A percentile compares a stretch with the other conserved stretches of the same genome.
Conservation (phyloP, 1,140 invertebrate genomes). For the Bombus consobrinus region DNA sequence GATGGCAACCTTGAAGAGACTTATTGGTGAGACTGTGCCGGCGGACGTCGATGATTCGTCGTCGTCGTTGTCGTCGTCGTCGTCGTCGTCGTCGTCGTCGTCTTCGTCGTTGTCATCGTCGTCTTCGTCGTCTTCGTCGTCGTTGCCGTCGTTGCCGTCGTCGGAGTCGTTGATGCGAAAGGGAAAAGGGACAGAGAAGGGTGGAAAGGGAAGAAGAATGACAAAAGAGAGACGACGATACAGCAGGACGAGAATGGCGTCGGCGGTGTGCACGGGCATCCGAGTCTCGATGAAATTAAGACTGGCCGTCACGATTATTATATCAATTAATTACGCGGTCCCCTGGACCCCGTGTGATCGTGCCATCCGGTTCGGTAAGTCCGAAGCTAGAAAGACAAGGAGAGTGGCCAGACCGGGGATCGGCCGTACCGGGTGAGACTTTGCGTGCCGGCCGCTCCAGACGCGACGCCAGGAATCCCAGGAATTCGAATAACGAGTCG, state of each 20-base stretch:
- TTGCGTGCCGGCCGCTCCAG: constrained; percentile 42
- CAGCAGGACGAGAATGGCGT: background rate
- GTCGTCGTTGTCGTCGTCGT: background rate
- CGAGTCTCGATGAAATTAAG: constrained; percentile 71
- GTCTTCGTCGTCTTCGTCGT: too few species aligned
- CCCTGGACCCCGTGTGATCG: constrained; percentile 60
- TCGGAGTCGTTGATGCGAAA: background rate
- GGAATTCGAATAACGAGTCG: constrained; percentile 67
- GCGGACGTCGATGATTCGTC: constrained; percentile 45
- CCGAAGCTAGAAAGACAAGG: constrained; percentile 48
- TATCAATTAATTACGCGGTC: constrained; percentile 77
- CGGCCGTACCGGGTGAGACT: constrained; percentile 18
- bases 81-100: constrained; percentile 8
- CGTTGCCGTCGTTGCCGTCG: background rate
- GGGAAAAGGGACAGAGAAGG: background rate
- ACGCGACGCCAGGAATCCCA: constrained; percentile 46
- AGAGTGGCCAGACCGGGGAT: background rate
- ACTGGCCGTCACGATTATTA: constrained; percentile 76
- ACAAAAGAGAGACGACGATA: background rate
- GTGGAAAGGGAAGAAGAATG: background rate
- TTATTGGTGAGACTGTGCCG: constrained; percentile 28
- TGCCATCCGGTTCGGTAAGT: constrained; percentile 75
- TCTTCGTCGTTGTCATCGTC: background rate
- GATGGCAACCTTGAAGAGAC: constrained; percentile 61
- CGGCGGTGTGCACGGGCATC: constrained; percentile 8